Percentiles rank a stretch among this genome's conserved stretches.
phyloP scores from a whole-genome alignment of 2,888 invertebrate genomes.

The Tetranychus truncatus region DNA sequence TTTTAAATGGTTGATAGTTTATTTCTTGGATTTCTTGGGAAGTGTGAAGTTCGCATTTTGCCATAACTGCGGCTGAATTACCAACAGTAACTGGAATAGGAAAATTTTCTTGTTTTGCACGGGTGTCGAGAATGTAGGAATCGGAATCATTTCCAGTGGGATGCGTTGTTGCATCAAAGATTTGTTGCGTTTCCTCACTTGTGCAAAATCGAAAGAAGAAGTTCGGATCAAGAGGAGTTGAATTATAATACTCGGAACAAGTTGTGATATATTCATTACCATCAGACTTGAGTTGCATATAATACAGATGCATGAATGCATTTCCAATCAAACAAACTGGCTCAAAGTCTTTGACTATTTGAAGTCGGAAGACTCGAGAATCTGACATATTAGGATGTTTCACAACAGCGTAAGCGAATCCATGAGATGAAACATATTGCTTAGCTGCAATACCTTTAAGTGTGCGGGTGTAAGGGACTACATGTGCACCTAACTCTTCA shows the following conservation, averaged over 20 bases:
- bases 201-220: not conserved
- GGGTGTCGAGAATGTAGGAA: not conserved
- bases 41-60: not conserved
- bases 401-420: not conserved
- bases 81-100: not conserved
- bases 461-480: not conserved
- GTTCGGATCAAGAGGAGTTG: not conserved
- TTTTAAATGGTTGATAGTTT: too few relatives aligned
- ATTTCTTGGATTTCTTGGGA: not conserved
- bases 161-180: not conserved
- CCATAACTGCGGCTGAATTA: not conserved
- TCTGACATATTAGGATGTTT: not conserved
- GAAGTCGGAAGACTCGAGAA: not conserved
- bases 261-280: not conserved
- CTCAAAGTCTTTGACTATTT: not conserved
- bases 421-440: not conserved
- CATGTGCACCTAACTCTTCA: not conserved
- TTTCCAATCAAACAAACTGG: not conserved
- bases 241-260: not conserved
- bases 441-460: not conserved
- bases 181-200: not conserved
- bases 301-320: not conserved
- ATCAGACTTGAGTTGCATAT: not conserved
- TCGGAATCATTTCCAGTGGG: not conserved
- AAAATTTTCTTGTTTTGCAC: not conserved